Conservation (phyloP, 1,140 invertebrate genomes). For the Dendroctonus valens region DNA sequence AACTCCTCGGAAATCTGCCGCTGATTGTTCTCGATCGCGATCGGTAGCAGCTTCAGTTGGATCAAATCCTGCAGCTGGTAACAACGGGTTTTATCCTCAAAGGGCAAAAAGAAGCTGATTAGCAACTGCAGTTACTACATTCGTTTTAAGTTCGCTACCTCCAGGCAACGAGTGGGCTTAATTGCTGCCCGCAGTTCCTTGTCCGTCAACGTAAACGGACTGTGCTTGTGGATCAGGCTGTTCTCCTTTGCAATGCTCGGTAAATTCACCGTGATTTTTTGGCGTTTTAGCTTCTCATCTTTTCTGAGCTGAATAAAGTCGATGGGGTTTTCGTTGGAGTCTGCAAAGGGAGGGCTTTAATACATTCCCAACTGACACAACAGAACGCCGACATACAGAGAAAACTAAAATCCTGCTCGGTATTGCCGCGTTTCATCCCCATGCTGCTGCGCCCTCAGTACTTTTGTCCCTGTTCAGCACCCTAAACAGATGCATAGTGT, state of each 20-base stretch:
- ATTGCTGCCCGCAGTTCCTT: slow-evolving; percentile 48
- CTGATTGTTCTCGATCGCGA: slow-evolving; percentile 45
- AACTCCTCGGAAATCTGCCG: slow-evolving; percentile 48
- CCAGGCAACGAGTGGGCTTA: slow-evolving; percentile 45
- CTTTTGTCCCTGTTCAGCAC: slow-evolving; percentile 23
- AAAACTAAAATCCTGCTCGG: slow-evolving; percentile 36
- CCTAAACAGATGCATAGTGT: slow-evolving; percentile 52
- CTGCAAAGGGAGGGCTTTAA: slow-evolving; percentile 28
- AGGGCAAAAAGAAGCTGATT: neutral
- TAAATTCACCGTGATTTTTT: slow-evolving; percentile 45
- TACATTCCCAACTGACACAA: neutral
- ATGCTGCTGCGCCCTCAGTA: slow-evolving; percentile 7
- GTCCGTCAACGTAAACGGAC: slow-evolving; percentile 48
- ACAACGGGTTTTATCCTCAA: slow-evolving; percentile 33
- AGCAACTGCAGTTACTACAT: neutral
- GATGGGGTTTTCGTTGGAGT: slow-evolving; percentile 38
- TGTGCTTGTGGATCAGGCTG: slow-evolving; percentile 48
- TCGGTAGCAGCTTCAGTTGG: slow-evolving; percentile 49
- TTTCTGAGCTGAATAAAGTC: slow-evolving; percentile 44
- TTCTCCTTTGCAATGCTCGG: slow-evolving; percentile 48
- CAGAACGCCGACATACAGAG: slow-evolving; percentile 27
- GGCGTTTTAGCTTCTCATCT: slow-evolving; percentile 39
- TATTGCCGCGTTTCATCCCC: slow-evolving; percentile 25
- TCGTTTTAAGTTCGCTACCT: slow-evolving; percentile 38
- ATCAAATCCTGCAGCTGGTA: slow-evolving; percentile 48